Percentiles rank a stretch among this genome's conserved stretches.
Evolutionary conservation across 2,888 invertebrate species (phyloP).

Genomic region (Watsonalla cultraria): DNA sequence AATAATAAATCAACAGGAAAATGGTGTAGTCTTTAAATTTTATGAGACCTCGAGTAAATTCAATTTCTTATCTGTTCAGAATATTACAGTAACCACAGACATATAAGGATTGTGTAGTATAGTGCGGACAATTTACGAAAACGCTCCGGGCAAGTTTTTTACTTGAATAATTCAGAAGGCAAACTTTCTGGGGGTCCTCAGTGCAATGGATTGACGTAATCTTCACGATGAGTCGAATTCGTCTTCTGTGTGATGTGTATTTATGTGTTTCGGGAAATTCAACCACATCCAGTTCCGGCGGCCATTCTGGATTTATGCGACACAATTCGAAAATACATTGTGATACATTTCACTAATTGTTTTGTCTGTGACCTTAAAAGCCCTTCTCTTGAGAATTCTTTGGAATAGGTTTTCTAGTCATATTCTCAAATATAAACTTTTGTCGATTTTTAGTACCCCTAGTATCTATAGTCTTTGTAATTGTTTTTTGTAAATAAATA

Average conservation of each 20-base stretch:
- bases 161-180: conserved; percentile 21
- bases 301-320: too few relatives aligned
- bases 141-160: conserved; percentile 24
- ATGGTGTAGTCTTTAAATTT: conserved; percentile 26
- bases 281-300: too few relatives aligned
- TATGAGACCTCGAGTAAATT: conserved; percentile 34
- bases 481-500: too few relatives aligned
- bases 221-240: neutral
- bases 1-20: conserved; percentile 28
- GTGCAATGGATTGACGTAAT: neutral
- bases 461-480: too few relatives aligned
- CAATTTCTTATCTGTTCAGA: conserved; percentile 44
- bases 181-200: neutral
- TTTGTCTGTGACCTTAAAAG: too few relatives aligned
- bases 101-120: conserved; percentile 28
- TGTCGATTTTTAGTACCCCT: too few relatives aligned
- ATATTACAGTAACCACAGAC: conserved; percentile 33
- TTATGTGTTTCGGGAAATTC: neutral
- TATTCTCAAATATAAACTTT: too few relatives aligned
- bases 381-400: too few relatives aligned
- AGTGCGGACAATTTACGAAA: conserved; percentile 31
- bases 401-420: too few relatives aligned
- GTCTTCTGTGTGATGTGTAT: neutral
- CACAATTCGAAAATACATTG: too few relatives aligned
- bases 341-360: too few relatives aligned